phyloP scores from a whole-genome alignment of 1,140 invertebrate species.

The Magallana angulata region DNA sequence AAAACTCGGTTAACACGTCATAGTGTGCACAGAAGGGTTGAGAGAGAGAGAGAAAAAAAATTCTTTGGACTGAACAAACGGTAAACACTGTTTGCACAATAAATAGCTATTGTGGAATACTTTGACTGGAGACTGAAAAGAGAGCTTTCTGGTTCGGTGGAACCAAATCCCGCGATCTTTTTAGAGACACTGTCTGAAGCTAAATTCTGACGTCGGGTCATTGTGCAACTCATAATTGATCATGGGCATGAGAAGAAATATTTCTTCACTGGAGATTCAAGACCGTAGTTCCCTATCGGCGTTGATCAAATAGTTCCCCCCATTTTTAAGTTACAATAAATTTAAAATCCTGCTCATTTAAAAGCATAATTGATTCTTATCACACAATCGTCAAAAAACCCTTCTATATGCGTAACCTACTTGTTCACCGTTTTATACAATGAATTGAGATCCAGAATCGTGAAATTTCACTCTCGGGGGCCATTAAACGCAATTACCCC shows the following conservation, averaged over 20 bases:
- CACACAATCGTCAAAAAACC: constrained; percentile 25
- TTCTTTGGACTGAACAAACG: neutral
- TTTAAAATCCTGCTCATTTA: constrained; percentile 24
- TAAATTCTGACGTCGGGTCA: neutral
- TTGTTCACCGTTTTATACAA: neutral
- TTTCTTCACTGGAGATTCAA: neutral
- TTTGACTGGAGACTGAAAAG: constrained; percentile 11
- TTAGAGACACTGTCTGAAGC: neutral
- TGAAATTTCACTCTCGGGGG: constrained; percentile 25
- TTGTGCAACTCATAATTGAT: constrained; percentile 22
- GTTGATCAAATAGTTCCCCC: constrained; percentile 4
- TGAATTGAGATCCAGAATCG: neutral
- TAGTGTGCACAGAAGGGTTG: neutral
- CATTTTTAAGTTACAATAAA: constrained; percentile 10
- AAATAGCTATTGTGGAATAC: neutral
- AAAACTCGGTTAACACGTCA: constrained; percentile 4
- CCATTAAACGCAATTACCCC: neutral
- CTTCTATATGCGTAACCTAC: neutral
- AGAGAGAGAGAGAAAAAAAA: no score
- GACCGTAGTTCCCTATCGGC: constrained; percentile 2
- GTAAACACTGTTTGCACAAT: neutral
- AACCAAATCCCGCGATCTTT: neutral
- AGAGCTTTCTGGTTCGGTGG: neutral
- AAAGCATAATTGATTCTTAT: constrained; percentile 28
- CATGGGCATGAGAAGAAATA: constrained; percentile 4